Base-by-base conservation (phyloP, 2,888 invertebrate species). In the Listrodromus nycthemerus region DNA sequence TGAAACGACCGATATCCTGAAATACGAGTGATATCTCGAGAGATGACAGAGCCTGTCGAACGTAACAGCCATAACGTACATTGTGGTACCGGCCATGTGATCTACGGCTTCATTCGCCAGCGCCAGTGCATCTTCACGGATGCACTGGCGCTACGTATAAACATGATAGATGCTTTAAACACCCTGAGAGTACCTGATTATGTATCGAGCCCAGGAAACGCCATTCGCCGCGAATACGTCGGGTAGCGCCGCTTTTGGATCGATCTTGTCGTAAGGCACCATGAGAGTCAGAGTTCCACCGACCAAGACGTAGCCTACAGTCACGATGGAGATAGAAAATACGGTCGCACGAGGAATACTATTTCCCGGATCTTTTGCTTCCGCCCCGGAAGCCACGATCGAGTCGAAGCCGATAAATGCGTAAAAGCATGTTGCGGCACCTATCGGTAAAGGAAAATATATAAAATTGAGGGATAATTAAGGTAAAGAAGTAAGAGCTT, bases 341-440 rank as follows among this genome's bases (percentile, higher is more conserved):
- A 97, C 94, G 0, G 98, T 98, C 0, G 98, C 97, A 82, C 97
- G 94, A 0, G 98, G 98, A 89, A 98, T 97, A 21, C 97, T 97
- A 33, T 95, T 95, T 0, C 95, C 94, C 0, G 97, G 97, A 89
- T 97, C 96, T 88, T 96, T 96, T 0, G 97, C 97, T 93, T 98
- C 98, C 92, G 98, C 98, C 3, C 97, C 97, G 0, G 97, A 96
- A 0, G 98, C 97, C 0, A 98, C 97, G 86, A 98, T 98, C 88
- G 97, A 97, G 91, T 98, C 98, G 89, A 98, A 98, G 0, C 98
- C 98, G 6, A 98, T 97, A 90, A 97, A 98, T 0, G 98, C 98
- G 91, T 98, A 98, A 91, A 98, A 98, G 91, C 98, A 97, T 0
- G 98, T 97, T 0, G 98, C 98, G 0, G 98, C 98, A 1, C 97